Evolutionary conservation across 2,888 invertebrate species (phyloP).

Genomic region (Plebejus anna): DNA sequence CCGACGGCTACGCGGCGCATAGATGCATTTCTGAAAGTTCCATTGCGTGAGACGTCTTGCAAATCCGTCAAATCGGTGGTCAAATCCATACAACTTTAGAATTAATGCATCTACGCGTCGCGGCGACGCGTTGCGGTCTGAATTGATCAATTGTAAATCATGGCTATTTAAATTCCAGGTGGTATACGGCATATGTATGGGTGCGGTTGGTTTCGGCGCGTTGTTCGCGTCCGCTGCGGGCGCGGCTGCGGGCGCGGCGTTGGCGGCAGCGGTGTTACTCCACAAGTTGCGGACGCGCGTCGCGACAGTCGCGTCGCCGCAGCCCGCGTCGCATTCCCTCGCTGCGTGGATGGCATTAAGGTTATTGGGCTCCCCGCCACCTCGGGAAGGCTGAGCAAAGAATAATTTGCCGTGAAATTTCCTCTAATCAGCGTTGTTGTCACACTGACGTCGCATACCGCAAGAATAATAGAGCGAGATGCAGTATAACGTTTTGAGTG

Average conservation of each 20-base stretch:
- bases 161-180: conserved; percentile 62
- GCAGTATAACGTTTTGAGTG: background rate
- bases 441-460: background rate
- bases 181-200: conserved; percentile 94
- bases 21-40: too few species aligned
- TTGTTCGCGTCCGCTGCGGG: conserved; percentile 93
- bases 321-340: conserved; percentile 81
- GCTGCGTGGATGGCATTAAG: conserved; percentile 88
- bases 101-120: too few species aligned
- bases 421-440: background rate
- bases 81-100: too few species aligned
- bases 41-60: too few species aligned
- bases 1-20: too few species aligned
- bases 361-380: conserved; percentile 77
- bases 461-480: background rate
- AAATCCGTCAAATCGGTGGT: too few species aligned
- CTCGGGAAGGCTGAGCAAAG: conserved; percentile 55
- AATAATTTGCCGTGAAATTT: background rate
- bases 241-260: conserved; percentile 91
- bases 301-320: conserved; percentile 76
- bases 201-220: conserved; percentile 92
- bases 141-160: too few species aligned
- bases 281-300: conserved; percentile 88
- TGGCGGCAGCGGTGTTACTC: conserved; percentile 91
- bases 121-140: too few species aligned